Evolutionary conservation across 1,140 invertebrate genomes (phyloP), one percentile per base, ranked within the genome.

Genomic region (Piezodorus guildinii): DNA sequence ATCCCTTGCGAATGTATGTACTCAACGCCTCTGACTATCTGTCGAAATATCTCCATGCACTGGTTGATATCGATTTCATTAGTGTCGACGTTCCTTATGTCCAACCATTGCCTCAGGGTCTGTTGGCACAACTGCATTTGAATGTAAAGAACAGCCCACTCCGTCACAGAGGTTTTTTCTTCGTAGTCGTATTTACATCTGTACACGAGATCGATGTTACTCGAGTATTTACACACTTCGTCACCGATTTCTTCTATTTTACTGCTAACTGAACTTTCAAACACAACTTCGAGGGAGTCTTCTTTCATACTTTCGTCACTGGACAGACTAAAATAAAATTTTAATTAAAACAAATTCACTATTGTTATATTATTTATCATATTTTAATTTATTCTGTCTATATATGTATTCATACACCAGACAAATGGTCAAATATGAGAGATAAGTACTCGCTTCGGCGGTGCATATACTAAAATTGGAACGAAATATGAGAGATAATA

Each of bases 121-220:
- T 81, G 78, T 66, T 85, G 79, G 72, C 88, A 90, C 25, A 85
- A 78, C 44, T 87, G 81, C 88, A 91, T 91, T 75, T 91, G 88
- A 67, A 91, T 90, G 71, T 84, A 91, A 5, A 91, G 72, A 30
- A 83, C 83, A 0, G 82, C 81, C 76, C 79, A 85, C 69, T 81
- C 78, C 27, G 52, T 19, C 4, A 56, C 15, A 3, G 17, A 23
- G 15, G 52, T 14, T 21, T 23, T 23, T 16, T 56, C 52, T 56
- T 56, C 52, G 6, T 16, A 23, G 15, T 56, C 52, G 9, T 23
- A 23, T 25, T 56, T 25, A 25, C 15, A 56, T 25, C 23, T 56
- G 23, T 23, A 56, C 19, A 56, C 23, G 6, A 16, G 52, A 23
- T 25, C 23, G 12, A 23, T 23, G 17, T 56, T 56, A 39, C 34